A percentile compares a stretch with the other conserved stretches of the same genome.
These are phyloP conservation scores for Amphiura filiformis DNA, from an alignment of 35 echinoderm and acorn worm genomes.

Conservation along the genomic window DNA sequence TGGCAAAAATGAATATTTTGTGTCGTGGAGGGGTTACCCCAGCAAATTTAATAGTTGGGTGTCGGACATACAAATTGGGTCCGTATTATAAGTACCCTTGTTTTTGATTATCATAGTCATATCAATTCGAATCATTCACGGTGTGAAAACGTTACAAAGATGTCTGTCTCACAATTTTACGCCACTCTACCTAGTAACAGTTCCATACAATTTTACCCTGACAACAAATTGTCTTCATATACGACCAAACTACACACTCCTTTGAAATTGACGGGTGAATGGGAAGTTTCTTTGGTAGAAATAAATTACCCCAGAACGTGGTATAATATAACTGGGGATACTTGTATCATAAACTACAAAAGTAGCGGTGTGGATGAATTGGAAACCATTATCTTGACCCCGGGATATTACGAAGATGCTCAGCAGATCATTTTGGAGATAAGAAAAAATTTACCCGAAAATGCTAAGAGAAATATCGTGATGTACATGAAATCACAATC, in stretches of 20 bases:
- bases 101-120: background rate
- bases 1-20: constrained; percentile 62
- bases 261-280: constrained; percentile 9
- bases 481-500: no score
- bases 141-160: background rate
- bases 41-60: constrained; percentile 79
- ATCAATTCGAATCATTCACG: background rate
- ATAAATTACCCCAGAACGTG: constrained; percentile 19
- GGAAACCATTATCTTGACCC: background rate
- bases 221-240: constrained; percentile 29
- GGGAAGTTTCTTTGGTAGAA: constrained; percentile 30
- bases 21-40: constrained; percentile 75
- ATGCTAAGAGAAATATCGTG: background rate
- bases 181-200: constrained; percentile 51
- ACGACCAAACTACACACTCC: constrained; percentile 8
- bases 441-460: background rate
- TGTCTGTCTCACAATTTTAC: background rate
- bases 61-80: background rate
- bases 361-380: background rate
- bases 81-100: background rate
- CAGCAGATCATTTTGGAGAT: background rate
- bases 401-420: background rate
- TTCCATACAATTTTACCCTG: constrained; percentile 15
- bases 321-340: constrained; percentile 1
- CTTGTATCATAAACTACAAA: background rate